Base-by-base conservation (phyloP, 2,113 vertebrate genomes). In the Propithecus coquereli region DNA sequence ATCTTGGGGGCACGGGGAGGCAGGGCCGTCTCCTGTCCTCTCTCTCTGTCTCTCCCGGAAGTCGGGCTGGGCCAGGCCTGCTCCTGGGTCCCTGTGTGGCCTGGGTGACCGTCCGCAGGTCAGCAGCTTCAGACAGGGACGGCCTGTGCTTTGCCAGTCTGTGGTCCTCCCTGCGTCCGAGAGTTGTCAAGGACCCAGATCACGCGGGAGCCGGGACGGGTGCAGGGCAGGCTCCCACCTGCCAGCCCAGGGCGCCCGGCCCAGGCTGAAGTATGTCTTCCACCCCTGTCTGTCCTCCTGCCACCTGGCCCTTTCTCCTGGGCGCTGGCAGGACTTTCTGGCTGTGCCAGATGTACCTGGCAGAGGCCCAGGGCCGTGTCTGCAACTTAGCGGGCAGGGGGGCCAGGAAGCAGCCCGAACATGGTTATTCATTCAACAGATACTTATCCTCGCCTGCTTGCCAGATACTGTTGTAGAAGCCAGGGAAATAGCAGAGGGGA, bases 271-370 rank as follows among this genome's bases (percentile, higher is more conserved):
- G 40, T 76, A 0, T 0, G 34, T 4, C 94, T 68, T 68, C 87
- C 22, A 30, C 13, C 34, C 88, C 25, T 11, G 88, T 82, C 32
- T 14, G 76, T 54, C 88, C 87, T 81, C 43, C 73, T 0, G 40
- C 97, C 97, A 95, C 95, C 97, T 97, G 97, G 96, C 90, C 87
- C 50, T 95, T 66, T 87, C 97, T 92, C 90, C 80, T 17, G 74
- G 96, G 90, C 6, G 16, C 94, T 90, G 94, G 76, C 94, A 92
- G 94, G 65, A 32, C 85, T 52, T 43, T 37, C 90, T 13, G 97
- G 59, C 22, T 17, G 17, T 74, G 82, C 96, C 97, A 94, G 97
- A 93, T 97, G 97, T 95, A 93, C 47, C 85, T 96, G 97, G 97
- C 94, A 0, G n/a, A 40, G 27, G 63, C 87, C 97, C 97, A 97